These are phyloP conservation scores for Drosophila lacteicornis DNA, from an alignment of 1,140 invertebrate genomes.

Conservation along the genomic window DNA sequence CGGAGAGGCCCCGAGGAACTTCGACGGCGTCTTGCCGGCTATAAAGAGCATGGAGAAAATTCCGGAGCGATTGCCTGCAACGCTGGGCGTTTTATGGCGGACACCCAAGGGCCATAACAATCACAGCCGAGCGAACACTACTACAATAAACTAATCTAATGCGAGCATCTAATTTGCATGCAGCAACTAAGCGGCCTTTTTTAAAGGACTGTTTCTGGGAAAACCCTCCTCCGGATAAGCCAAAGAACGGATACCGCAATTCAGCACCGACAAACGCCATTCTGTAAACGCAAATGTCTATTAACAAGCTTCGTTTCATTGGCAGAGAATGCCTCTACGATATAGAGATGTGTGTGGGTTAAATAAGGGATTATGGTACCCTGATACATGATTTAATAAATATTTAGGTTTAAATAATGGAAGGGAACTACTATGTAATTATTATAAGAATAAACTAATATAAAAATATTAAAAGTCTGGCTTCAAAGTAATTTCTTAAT, in stretches of 20 bases:
- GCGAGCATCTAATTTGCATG: conserved; percentile 51
- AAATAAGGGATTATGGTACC: neutral
- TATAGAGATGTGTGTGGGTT: conserved; percentile 20
- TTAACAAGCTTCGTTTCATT: conserved; percentile 50
- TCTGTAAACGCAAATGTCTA: conserved; percentile 37
- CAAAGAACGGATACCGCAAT: conserved; percentile 38
- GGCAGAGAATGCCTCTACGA: conserved; percentile 1
- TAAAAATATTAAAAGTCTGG: no score
- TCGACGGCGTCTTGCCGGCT: conserved; percentile 14
- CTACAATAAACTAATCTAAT: conserved; percentile 62
- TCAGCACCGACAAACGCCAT: conserved; percentile 12
- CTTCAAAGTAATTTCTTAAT: no score
- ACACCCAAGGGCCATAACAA: conserved; percentile 56
- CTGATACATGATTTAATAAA: neutral
- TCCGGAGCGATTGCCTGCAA: conserved; percentile 24
- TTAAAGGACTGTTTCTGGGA: conserved; percentile 46
- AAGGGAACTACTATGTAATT: no score
- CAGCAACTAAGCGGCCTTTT: conserved; percentile 34
- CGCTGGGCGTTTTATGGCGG: conserved; percentile 53
- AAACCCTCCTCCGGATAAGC: conserved; percentile 27
- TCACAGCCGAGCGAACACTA: conserved; percentile 36
- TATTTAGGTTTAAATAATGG: no score
- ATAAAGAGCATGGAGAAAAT: conserved; percentile 43
- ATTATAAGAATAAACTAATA: no score
- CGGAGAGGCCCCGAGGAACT: conserved; percentile 37